These are phyloP conservation scores for Pollenia angustigena DNA, from an alignment of 2,888 invertebrate species.

Conservation along the genomic window DNA sequence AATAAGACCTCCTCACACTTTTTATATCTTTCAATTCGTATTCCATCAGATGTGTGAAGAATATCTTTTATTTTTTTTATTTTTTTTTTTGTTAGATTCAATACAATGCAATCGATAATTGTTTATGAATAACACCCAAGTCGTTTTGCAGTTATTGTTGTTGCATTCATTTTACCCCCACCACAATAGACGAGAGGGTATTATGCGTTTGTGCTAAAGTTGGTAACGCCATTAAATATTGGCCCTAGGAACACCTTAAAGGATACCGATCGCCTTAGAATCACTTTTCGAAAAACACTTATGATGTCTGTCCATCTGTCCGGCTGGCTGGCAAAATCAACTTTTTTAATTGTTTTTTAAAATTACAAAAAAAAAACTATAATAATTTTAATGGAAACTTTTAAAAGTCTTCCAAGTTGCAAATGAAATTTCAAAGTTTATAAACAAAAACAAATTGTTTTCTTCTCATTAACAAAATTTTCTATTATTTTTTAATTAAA, in stretches of 20 bases:
- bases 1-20: slow-evolving; percentile 50
- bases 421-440: not conserved
- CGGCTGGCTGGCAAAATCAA: too few relatives aligned
- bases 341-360: too few relatives aligned
- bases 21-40: slow-evolving; percentile 35
- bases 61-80: slow-evolving; percentile 31
- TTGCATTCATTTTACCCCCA: not conserved
- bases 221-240: too few relatives aligned
- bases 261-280: too few relatives aligned
- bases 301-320: too few relatives aligned
- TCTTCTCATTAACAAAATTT: not conserved
- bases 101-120: slow-evolving; percentile 52
- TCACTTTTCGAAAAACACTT: too few relatives aligned
- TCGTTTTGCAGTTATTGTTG: not conserved
- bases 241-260: too few relatives aligned
- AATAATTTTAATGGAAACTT: too few relatives aligned
- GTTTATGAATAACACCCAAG: slow-evolving; percentile 30
- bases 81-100: slow-evolving; percentile 21
- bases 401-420: not conserved
- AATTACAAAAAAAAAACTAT: too few relatives aligned
- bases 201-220: too few relatives aligned
- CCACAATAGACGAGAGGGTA: too few relatives aligned
- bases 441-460: not conserved
- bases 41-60: slow-evolving; percentile 50
- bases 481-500: slow-evolving; percentile 29